Evolutionary conservation across 2,797 vertebrate species (phyloP).

Genomic region (Galagoides demidoff): DNA sequence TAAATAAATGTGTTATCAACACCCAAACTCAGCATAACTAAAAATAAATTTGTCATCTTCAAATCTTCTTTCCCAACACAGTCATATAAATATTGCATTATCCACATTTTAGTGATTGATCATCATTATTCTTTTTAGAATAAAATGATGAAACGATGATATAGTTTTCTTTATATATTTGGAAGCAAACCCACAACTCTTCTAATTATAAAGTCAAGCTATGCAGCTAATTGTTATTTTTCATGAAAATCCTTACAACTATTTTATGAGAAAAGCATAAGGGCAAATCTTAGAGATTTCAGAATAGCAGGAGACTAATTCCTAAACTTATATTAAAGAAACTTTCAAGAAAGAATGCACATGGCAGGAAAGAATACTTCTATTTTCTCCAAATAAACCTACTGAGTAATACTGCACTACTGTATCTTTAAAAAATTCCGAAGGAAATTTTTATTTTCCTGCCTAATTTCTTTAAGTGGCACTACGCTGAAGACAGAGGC

Average conservation of each 20-base stretch:
- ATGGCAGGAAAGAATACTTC: neutral
- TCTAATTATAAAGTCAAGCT: neutral
- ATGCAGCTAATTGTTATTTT: neutral
- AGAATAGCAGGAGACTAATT: neutral
- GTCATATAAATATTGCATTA: neutral
- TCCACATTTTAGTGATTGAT: neutral
- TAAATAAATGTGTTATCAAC: conserved; percentile 46
- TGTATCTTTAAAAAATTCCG: neutral
- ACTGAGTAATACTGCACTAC: neutral
- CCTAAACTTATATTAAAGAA: neutral
- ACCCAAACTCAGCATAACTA: neutral
- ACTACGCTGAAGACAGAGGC: fast-evolving
- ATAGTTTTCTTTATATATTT: neutral
- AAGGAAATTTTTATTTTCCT: neutral
- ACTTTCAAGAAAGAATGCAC: neutral
- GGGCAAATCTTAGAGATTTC: neutral
- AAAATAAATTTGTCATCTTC: neutral
- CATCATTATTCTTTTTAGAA: neutral
- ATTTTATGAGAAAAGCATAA: neutral
- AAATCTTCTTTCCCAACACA: neutral
- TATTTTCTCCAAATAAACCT: neutral
- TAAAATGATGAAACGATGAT: neutral
- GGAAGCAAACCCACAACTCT: neutral
- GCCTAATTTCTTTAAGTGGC: neutral
- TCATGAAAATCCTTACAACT: neutral